Percentiles rank a stretch among this genome's conserved stretches.
Evolutionary conservation across 2,888 invertebrate genomes (phyloP).

Genomic region (Lepidonotus clava): DNA sequence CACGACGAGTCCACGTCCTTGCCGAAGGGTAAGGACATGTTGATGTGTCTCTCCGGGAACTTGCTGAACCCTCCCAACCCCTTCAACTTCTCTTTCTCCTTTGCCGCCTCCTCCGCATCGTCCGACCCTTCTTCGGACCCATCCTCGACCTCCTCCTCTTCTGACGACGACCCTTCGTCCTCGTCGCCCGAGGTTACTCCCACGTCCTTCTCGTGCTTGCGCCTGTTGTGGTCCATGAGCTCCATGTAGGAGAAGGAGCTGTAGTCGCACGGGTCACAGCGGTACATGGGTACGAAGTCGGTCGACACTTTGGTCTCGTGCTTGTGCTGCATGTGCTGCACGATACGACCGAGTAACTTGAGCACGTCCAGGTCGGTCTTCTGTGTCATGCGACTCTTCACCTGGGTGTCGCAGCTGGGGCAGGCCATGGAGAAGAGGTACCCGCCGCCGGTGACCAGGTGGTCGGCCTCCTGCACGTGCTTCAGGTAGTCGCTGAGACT

Average conservation of each 20-base stretch:
- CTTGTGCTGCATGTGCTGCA: not conserved
- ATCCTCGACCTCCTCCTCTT: not conserved
- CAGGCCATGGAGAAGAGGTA: not conserved
- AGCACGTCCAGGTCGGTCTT: not conserved
- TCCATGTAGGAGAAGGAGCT: not conserved
- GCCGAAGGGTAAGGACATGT: not conserved
- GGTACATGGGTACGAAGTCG: not conserved
- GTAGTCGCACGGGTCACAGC: not conserved
- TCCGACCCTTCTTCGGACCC: not conserved
- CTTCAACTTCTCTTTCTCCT: not conserved
- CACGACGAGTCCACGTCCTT: not conserved
- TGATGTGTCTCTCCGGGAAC: not conserved
- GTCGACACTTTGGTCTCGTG: not conserved
- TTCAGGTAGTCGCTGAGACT: not conserved
- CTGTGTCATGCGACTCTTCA: not conserved
- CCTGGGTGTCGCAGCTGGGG: not conserved
- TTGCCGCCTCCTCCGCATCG: not conserved
- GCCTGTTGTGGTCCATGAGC: not conserved
- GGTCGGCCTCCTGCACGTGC: not conserved
- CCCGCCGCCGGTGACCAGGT: not conserved
- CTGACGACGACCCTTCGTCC: not conserved
- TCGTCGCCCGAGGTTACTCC: not conserved
- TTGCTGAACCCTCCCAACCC: not conserved
- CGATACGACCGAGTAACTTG: not conserved
- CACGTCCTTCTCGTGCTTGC: not conserved